Conservation (phyloP, 2,797 vertebrate species). For the Spinus pinus region DNA sequence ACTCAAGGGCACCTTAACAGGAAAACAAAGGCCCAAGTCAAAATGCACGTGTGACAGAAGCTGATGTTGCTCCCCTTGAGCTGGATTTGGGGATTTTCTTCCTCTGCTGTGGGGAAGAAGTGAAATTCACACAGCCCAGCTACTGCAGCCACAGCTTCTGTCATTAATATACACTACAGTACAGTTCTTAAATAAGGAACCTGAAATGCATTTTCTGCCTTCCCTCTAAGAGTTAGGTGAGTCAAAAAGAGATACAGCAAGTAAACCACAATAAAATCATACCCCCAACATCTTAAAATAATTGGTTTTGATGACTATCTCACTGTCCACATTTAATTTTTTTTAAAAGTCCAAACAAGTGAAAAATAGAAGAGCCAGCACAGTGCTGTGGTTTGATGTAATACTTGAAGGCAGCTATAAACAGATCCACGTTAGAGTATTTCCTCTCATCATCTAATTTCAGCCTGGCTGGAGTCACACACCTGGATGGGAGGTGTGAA, state of each 20-base stretch:
- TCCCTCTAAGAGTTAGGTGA: neutral
- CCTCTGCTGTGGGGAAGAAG: neutral
- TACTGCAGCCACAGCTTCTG: neutral
- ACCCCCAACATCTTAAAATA: neutral
- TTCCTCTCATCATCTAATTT: neutral
- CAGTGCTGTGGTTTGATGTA: neutral
- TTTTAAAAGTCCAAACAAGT: neutral
- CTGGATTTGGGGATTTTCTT: neutral
- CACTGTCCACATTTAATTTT: neutral
- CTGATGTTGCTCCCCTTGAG: neutral
- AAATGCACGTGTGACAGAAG: accelerated
- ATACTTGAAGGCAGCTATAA: neutral
- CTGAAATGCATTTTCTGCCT: neutral
- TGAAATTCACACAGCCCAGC: neutral
- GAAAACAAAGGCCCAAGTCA: neutral
- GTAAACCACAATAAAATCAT: neutral
- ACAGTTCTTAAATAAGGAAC: neutral
- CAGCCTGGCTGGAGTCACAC: neutral
- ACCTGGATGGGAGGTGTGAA: neutral
- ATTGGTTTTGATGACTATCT: neutral
- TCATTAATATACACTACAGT: neutral
- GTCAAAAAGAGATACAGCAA: neutral
- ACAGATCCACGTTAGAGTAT: neutral
- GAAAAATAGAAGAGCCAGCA: neutral
- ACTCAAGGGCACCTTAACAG: neutral